phyloP scores from a whole-genome alignment of 2,888 invertebrate species.

The Drosophila merina region DNA sequence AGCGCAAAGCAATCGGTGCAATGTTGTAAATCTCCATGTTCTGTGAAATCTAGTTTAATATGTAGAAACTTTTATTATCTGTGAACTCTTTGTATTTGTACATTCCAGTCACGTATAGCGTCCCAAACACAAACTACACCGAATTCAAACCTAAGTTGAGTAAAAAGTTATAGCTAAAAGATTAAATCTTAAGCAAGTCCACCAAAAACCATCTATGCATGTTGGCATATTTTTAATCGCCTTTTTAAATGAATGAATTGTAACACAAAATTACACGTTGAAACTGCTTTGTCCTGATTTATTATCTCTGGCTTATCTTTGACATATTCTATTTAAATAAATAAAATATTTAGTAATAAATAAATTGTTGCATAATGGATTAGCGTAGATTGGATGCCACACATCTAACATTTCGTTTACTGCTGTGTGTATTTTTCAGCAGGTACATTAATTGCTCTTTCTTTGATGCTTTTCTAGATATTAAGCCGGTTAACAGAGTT shows the following conservation, averaged over 20 bases:
- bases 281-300: slow-evolving; percentile 63
- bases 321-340: slow-evolving; percentile 78
- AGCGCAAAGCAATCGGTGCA: slow-evolving; percentile 26
- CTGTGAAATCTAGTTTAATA: slow-evolving; percentile 62
- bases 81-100: slow-evolving; percentile 9
- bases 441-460: slow-evolving; percentile 72
- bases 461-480: slow-evolving; percentile 64
- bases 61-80: neutral
- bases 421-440: slow-evolving; percentile 48
- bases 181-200: neutral
- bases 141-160: slow-evolving; percentile 6
- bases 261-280: slow-evolving; percentile 21
- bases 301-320: slow-evolving; percentile 73
- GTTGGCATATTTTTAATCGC: slow-evolving; percentile 4
- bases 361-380: slow-evolving; percentile 69
- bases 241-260: slow-evolving; percentile 20
- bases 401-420: slow-evolving; percentile 49
- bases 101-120: slow-evolving; percentile 28
- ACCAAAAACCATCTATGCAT: neutral
- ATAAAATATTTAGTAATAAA: slow-evolving; percentile 78
- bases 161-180: neutral
- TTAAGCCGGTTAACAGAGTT: slow-evolving; percentile 38
- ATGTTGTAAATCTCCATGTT: slow-evolving; percentile 44
- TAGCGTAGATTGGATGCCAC: slow-evolving; percentile 55
- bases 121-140: slow-evolving; percentile 29